Evolutionary conservation across 2,113 vertebrate species (phyloP), one percentile per base, ranked within the genome.

Genomic region (Rhinichthys klamathensis): DNA sequence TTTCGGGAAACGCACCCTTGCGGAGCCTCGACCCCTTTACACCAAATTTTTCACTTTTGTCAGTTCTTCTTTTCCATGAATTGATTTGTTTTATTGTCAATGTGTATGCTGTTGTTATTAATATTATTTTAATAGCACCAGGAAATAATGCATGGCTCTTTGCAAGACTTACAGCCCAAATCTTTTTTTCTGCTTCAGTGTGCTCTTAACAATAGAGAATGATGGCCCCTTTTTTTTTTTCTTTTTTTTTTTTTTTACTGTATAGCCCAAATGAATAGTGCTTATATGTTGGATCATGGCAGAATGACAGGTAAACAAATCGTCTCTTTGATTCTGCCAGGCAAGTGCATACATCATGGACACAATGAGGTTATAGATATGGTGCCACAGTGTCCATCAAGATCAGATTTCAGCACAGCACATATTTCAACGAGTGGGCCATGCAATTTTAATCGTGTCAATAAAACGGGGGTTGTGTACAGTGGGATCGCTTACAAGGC

Each of bases 401-500:
- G 65, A 44, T 80, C 63, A 56, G 44, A 16, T 65, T 86, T 77
- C 78, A 77, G 54, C 30, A 13, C 60, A 63, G 54, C 78, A 67
- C 84, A 75, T 87, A 84, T 87, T 87, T 78, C 75, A 88, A 65
- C 51, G n/a, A 58, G 18, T 21, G 35, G 82, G 77, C 16, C 85
- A 80, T 85, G 87, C 85, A 86, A 70, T 88, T 89, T 86, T 88
- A 86, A 89, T 87, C 67, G 63, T 65, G 69, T 76, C 84, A 85
- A 87, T 87, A 85, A 86, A 87, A 87, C 58, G 4, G 67, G 69
- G 77, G 27, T 78, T 76, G 77, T 80, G 65, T 61, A 76, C 16
- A 63, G 38, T 70, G 10, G 69, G 75, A 87, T 88, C 76, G 21
- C 81, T 88, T 89, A 88, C 84, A 80, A 25, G 41, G 58, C 30